Conservation (phyloP, 1,140 invertebrate genomes). For the Formica exsecta region DNA sequence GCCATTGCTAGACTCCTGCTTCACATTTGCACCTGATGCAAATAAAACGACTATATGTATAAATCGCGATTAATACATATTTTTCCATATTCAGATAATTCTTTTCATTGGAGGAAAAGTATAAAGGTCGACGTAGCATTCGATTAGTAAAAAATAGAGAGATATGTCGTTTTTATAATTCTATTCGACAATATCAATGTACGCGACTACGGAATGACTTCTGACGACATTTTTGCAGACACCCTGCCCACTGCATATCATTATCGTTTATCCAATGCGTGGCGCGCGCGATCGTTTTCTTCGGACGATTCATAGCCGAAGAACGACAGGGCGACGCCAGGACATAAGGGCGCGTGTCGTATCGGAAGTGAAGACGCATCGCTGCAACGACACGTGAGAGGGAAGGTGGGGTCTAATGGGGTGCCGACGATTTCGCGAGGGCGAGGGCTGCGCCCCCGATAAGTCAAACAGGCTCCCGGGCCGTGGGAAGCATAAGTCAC, state of each 20-base stretch:
- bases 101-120: background rate
- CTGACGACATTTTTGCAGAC: background rate
- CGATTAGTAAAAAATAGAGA: too few relatives aligned
- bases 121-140: too few relatives aligned
- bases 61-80: background rate
- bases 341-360: constrained; percentile 79
- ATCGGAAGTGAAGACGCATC: constrained; percentile 81
- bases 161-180: background rate
- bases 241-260: constrained; percentile 22
- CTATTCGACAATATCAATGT: background rate
- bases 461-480: constrained; percentile 77
- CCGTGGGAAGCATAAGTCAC: constrained; percentile 80
- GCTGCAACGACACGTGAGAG: constrained; percentile 79
- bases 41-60: background rate
- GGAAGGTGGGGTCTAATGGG: constrained; percentile 69
- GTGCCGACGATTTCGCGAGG: constrained; percentile 71
- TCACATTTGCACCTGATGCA: constrained; percentile 71
- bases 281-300: constrained; percentile 54
- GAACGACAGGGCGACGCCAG: constrained; percentile 47
- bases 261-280: constrained; percentile 43
- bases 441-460: constrained; percentile 73
- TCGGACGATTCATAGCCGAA: constrained; percentile 25
- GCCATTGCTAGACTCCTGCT: constrained; percentile 77
- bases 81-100: background rate
- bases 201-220: background rate